Conservation (phyloP, 2,113 vertebrate genomes). For the Oenanthe melanoleuca region DNA sequence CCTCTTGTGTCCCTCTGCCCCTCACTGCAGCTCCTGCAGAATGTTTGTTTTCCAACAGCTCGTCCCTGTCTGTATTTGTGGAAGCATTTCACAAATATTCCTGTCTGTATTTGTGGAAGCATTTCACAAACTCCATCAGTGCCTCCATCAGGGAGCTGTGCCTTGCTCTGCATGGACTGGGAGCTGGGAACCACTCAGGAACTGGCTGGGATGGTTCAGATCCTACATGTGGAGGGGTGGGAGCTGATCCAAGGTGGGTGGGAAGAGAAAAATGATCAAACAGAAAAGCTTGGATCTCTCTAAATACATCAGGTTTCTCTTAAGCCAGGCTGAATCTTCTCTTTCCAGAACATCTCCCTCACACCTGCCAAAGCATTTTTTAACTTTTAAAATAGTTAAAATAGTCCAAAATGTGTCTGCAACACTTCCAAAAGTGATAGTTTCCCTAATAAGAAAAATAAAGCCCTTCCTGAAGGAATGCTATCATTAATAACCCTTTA, state of each 20-base stretch:
- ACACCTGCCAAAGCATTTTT: neutral
- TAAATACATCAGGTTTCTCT: neutral
- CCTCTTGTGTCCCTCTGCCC: neutral
- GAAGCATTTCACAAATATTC: neutral
- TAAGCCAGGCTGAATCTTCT: neutral
- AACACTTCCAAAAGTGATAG: neutral
- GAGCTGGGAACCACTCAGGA: neutral
- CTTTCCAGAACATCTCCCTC: neutral
- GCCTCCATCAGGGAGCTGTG: neutral
- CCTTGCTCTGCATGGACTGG: neutral
- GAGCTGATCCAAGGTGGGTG: neutral
- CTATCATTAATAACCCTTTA: neutral
- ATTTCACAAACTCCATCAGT: neutral
- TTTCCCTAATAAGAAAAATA: neutral
- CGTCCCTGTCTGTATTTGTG: neutral
- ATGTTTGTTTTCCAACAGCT: neutral
- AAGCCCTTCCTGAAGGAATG: neutral
- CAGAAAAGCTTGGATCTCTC: neutral
- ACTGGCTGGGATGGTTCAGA: neutral
- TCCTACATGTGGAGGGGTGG: neutral
- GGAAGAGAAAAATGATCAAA: neutral
- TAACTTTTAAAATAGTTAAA: neutral
- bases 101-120: neutral
- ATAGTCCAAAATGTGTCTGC: neutral
- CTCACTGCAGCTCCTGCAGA: neutral